Evolutionary conservation across 2,113 vertebrate genomes (phyloP).

Genomic region (Turdus rufiventris): DNA sequence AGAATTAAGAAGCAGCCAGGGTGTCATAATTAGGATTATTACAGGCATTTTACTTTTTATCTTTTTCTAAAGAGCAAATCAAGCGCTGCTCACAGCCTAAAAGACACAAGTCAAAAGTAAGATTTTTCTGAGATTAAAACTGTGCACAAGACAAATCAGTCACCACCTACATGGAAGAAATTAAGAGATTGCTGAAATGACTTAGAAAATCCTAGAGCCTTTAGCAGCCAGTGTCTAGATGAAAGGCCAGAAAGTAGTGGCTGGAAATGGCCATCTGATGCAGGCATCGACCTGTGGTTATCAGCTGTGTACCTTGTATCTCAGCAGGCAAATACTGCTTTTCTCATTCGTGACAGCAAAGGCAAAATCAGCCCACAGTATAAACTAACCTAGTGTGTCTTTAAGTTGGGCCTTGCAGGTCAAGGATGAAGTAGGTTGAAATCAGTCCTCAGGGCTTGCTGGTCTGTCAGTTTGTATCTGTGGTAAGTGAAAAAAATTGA

Average conservation of each 20-base stretch:
- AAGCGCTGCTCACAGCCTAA: not conserved
- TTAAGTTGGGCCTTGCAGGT: not conserved
- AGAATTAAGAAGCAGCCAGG: not conserved
- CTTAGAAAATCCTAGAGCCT: not conserved
- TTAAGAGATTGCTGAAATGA: not conserved
- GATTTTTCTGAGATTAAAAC: not conserved
- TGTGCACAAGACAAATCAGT: not conserved
- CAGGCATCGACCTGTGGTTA: not conserved
- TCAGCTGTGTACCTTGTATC: not conserved
- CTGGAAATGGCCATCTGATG: not conserved
- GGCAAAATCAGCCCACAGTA: not conserved
- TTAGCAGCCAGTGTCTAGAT: not conserved
- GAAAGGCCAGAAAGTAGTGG: not conserved
- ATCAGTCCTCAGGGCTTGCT: not conserved
- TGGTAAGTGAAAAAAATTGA: not conserved
- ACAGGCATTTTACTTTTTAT: not conserved
- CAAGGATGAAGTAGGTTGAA: slow-evolving; percentile 22
- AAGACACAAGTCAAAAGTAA: not conserved
- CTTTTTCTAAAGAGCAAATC: not conserved
- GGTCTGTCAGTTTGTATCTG: not conserved
- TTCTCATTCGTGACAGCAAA: not conserved
- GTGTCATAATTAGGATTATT: not conserved
- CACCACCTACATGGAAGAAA: not conserved
- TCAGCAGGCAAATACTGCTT: not conserved
- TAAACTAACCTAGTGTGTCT: not conserved